Evolutionary conservation across 2,888 invertebrate genomes (phyloP), one percentile per base, ranked within the genome.

Genomic region (Anoplius nigerrimus): DNA sequence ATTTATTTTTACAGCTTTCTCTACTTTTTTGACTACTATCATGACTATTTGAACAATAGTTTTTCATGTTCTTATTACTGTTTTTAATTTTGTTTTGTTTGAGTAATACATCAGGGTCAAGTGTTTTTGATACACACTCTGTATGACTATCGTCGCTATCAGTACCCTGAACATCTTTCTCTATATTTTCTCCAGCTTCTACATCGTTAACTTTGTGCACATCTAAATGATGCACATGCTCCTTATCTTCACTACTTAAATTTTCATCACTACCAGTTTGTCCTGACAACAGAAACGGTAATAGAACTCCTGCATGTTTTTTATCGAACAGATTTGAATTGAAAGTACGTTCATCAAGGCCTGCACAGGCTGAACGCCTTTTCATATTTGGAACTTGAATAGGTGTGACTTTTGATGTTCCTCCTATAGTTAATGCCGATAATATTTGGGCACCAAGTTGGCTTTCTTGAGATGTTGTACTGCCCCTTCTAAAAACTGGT

Each of bases 381-480:
- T 90, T 90, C 81, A 91, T 87, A 79, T 92, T 92, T 0, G 91
- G 91, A 66, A 92, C 91, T 48, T 92, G 90, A 57, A 85, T 66
- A 24, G 91, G 89, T 54, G 91, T 91, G 51, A 91, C 90, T 66
- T 91, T 91, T 1, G 87, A 76, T 20, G 86, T 84, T 11, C 82
- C 82, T 66, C 90, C 91, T 27, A 92, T 91, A 0, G 92, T 91
- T 43, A 93, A 89, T 0, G 92, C 92, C 60, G 93, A 92, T 22
- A 93, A 87, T 87, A 94, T 91, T 84, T 93, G 93, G 45, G 93
- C 90, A 59, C 92, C 93, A n/a, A 94, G 90, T 87, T 95, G 95
- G 79, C 95, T 95, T 84, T 96, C 96, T 43, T 95, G 92, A 15
- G 95, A 95, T 0, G 95, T 94, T 52, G 94, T 94, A 86, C 95